These are phyloP conservation scores for Eilema depressum DNA, from an alignment of 2,888 invertebrate genomes.

Conservation along the genomic window DNA sequence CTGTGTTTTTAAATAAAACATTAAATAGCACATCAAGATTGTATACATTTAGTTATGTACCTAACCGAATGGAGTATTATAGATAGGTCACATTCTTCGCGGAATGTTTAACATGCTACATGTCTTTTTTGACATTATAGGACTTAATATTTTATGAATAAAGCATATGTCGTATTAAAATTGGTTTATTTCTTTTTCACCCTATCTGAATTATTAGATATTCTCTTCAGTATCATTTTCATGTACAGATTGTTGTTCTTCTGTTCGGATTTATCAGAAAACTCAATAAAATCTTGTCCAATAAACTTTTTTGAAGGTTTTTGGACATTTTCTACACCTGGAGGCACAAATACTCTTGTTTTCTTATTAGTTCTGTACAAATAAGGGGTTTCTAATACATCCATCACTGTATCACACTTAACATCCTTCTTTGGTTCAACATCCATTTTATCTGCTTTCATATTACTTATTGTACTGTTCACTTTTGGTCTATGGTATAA, in stretches of 20 bases:
- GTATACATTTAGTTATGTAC: no score
- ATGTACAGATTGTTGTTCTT: constrained; percentile 62
- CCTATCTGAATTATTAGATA: constrained; percentile 78
- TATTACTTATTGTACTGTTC: constrained; percentile 22
- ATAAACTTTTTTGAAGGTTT: constrained; percentile 57
- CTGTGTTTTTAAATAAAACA: no score
- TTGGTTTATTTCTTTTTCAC: constrained; percentile 63
- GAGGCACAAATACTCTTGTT: constrained; percentile 72
- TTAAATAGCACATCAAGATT: no score
- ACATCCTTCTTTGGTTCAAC: constrained; percentile 3
- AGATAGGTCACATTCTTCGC: constrained; percentile 67
- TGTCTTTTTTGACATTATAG: constrained; percentile 83
- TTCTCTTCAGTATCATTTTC: constrained; percentile 78
- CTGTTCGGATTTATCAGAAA: constrained; percentile 57
- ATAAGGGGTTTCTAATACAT: constrained; percentile 55
- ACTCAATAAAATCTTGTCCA: constrained; percentile 74
- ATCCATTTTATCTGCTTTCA: constrained; percentile 34
- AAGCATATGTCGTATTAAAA: constrained; percentile 60
- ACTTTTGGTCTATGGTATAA: constrained; percentile 42
- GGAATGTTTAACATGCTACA: constrained; percentile 73
- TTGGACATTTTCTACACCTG: constrained; percentile 26
- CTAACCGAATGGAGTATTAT: no score
- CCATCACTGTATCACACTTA: constrained; percentile 10
- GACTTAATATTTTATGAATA: constrained; percentile 70
- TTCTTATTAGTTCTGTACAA: constrained; percentile 73